These are phyloP conservation scores for Synanthedon formicaeformis DNA, from an alignment of 2,888 invertebrate genomes.

Conservation along the genomic window DNA sequence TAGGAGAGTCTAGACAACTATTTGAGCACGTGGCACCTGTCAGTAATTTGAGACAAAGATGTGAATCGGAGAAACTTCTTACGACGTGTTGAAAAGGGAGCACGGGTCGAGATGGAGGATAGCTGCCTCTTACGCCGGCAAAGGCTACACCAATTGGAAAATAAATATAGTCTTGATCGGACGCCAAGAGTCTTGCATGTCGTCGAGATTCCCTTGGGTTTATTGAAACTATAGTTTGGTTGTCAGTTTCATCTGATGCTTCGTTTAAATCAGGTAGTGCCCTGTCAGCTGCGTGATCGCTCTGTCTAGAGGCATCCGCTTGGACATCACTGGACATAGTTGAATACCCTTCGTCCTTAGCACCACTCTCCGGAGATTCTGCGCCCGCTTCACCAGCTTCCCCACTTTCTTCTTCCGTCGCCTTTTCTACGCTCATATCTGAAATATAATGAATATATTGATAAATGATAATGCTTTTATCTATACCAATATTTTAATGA, in stretches of 20 bases:
- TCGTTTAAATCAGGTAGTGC: slow-evolving; percentile 80
- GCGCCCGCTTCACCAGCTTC: slow-evolving; percentile 77
- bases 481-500: no score
- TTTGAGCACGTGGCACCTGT: slow-evolving; percentile 69
- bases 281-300: slow-evolving; percentile 66
- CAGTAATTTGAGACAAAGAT: slow-evolving; percentile 77
- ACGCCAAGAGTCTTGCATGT: slow-evolving; percentile 69
- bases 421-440: slow-evolving; percentile 46
- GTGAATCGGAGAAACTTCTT: slow-evolving; percentile 80
- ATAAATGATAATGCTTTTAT: no score
- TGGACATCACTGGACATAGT: slow-evolving; percentile 88
- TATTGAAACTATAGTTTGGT: slow-evolving; percentile 66
- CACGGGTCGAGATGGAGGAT: slow-evolving; percentile 77
- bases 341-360: slow-evolving; percentile 85
- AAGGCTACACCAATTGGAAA: slow-evolving; percentile 76
- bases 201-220: slow-evolving; percentile 60
- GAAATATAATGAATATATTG: slow-evolving; percentile 11
- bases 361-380: slow-evolving; percentile 81
- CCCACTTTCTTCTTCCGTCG: slow-evolving; percentile 50
- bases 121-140: slow-evolving; percentile 77
- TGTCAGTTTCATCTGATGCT: slow-evolving; percentile 78
- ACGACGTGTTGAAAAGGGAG: slow-evolving; percentile 80
- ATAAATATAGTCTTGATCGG: slow-evolving; percentile 76
- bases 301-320: slow-evolving; percentile 74
- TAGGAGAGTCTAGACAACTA: slow-evolving; percentile 68